Evolutionary conservation across 2,113 vertebrate genomes (phyloP).

Genomic region (Gallinago paraguaiae): DNA sequence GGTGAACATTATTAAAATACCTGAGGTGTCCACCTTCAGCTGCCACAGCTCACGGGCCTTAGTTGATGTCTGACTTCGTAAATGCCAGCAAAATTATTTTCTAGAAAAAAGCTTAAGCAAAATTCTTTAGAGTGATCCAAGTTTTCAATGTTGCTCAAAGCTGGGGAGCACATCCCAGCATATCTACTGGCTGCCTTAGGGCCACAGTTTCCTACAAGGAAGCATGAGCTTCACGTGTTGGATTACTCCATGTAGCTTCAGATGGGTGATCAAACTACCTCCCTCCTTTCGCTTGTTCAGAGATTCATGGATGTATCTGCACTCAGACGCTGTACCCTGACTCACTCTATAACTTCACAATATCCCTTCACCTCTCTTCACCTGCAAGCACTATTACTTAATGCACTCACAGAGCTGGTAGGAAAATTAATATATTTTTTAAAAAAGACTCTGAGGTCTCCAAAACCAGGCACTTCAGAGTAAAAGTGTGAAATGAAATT

Average conservation of each 20-base stretch:
- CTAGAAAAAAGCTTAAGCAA: not conserved
- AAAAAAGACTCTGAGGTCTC: not conserved
- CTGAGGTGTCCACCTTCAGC: not conserved
- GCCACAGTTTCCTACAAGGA: not conserved
- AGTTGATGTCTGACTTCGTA: not conserved
- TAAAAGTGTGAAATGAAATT: slow-evolving; percentile 16
- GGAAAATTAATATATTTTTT: not conserved
- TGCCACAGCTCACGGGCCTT: not conserved
- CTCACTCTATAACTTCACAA: not conserved
- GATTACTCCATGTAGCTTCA: not conserved
- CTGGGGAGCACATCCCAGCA: not conserved
- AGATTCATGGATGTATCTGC: not conserved
- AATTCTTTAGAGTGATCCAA: not conserved
- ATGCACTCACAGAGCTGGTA: not conserved
- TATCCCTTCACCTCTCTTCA: not conserved
- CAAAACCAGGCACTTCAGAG: not conserved
- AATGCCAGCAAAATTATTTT: not conserved
- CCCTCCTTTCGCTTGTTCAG: not conserved
- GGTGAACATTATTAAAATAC: not conserved
- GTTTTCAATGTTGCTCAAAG: not conserved
- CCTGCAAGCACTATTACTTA: not conserved
- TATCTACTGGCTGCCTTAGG: not conserved
- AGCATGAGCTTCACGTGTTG: not conserved
- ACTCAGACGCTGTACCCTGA: not conserved
- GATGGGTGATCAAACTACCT: not conserved